Conservation (phyloP, 2,888 invertebrate species). For the Mimachlamys varia region DNA sequence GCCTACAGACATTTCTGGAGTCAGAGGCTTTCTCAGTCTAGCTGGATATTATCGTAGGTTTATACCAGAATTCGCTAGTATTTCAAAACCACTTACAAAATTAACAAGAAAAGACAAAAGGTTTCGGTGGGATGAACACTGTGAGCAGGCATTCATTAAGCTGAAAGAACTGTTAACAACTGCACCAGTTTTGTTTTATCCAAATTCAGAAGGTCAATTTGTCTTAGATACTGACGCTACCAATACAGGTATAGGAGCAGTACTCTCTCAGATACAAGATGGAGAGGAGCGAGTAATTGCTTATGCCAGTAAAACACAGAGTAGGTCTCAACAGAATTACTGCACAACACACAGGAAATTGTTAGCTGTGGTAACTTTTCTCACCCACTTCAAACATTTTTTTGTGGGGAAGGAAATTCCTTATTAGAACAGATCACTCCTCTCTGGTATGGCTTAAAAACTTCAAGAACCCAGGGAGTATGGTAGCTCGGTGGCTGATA, state of each 20-base stretch:
- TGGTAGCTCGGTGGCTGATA: not conserved
- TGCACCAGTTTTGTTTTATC: conserved; percentile 26
- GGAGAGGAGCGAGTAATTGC: conserved; percentile 45
- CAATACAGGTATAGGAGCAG: conserved; percentile 45
- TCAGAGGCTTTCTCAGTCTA: not conserved
- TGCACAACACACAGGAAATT: conserved; percentile 53
- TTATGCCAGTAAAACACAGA: conserved; percentile 47
- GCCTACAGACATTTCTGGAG: not conserved
- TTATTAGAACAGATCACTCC: conserved; percentile 48
- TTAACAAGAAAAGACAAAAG: conserved; percentile 37
- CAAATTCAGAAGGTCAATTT: conserved; percentile 27
- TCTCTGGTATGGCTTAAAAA: conserved; percentile 37
- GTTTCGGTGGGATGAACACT: conserved; percentile 39
- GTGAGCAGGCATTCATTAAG: conserved; percentile 31
- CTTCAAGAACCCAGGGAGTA: not conserved
- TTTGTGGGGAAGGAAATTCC: conserved; percentile 44
- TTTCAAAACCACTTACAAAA: conserved; percentile 28
- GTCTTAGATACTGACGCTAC: conserved; percentile 50
- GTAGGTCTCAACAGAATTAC: conserved; percentile 43
- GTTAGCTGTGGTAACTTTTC: conserved; percentile 50
- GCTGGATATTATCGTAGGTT: not conserved
- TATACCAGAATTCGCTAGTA: not conserved
- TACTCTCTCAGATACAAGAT: conserved; percentile 50
- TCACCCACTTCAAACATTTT: conserved; percentile 47
- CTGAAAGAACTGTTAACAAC: conserved; percentile 17